Conservation (phyloP, 2,888 invertebrate genomes). For the Hylaea fasciaria region DNA sequence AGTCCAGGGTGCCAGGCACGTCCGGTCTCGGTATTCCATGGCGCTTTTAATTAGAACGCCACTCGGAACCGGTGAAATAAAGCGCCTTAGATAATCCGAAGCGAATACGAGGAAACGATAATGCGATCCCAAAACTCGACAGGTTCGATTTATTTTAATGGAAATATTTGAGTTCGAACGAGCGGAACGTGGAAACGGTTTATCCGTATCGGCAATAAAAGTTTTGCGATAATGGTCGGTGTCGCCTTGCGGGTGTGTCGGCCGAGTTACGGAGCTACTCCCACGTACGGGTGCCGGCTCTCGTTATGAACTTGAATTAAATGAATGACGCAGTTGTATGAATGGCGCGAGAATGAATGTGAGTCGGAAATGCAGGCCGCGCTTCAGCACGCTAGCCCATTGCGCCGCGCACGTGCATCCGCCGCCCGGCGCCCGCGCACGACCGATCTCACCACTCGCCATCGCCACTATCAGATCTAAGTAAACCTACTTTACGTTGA, state of each 20-base stretch:
- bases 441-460: background rate
- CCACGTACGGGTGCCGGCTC: conserved; percentile 67
- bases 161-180: conserved; percentile 54
- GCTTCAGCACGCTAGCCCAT: conserved; percentile 74
- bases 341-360: conserved; percentile 81
- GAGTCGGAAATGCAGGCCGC: conserved; percentile 78
- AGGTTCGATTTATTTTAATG: conserved; percentile 74
- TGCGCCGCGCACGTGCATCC: conserved; percentile 70
- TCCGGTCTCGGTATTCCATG: conserved; percentile 65
- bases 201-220: conserved; percentile 64
- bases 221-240: conserved; percentile 57
- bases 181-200: conserved; percentile 54
- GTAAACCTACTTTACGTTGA: conserved; percentile 9
- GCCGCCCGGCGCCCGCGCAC: conserved; percentile 41
- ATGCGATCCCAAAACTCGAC: conserved; percentile 61
- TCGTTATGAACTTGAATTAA: conserved; percentile 82
- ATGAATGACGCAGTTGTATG: conserved; percentile 82
- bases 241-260: conserved; percentile 59
- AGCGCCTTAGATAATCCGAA: conserved; percentile 69
- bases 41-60: conserved; percentile 75
- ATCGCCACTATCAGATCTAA: conserved; percentile 11
- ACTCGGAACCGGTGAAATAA: conserved; percentile 76
- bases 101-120: conserved; percentile 75
- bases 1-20: conserved; percentile 63
- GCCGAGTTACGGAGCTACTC: conserved; percentile 59